Evolutionary conservation across 2,888 invertebrate genomes (phyloP).

Genomic region (Volucella zonaria): DNA sequence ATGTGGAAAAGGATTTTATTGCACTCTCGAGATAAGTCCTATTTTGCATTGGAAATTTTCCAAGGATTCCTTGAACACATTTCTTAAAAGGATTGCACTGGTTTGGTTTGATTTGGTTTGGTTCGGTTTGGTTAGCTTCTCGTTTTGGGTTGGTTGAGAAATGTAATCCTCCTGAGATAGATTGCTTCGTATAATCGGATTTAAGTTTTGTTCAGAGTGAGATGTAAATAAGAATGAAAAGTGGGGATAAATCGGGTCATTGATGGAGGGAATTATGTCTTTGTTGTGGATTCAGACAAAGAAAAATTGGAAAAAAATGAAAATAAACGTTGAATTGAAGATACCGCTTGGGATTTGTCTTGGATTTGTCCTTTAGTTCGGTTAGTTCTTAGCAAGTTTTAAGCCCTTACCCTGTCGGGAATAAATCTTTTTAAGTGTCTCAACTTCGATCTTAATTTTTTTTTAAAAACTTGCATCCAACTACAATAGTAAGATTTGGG

Average conservation of each 20-base stretch:
- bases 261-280: not conserved
- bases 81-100: constrained; percentile 34
- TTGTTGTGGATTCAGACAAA: no score
- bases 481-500: no score
- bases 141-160: constrained; percentile 26
- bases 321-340: no score
- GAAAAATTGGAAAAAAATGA: no score
- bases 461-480: no score
- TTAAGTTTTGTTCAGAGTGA: constrained; percentile 46
- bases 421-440: no score
- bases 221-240: constrained; percentile 19
- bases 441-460: no score
- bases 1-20: constrained; percentile 57
- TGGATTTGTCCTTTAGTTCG: not conserved
- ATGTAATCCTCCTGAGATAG: constrained; percentile 47
- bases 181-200: constrained; percentile 56
- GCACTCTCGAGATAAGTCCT: constrained; percentile 57
- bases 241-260: not conserved
- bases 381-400: not conserved
- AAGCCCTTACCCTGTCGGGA: no score
- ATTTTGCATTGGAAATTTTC: constrained; percentile 56
- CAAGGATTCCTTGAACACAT: constrained; percentile 3
- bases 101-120: constrained; percentile 33
- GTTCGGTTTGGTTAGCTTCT: no score
- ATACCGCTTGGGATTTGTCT: no score